Evolutionary conservation across 2,888 invertebrate genomes (phyloP).

Genomic region (Serrognathus titanus): DNA sequence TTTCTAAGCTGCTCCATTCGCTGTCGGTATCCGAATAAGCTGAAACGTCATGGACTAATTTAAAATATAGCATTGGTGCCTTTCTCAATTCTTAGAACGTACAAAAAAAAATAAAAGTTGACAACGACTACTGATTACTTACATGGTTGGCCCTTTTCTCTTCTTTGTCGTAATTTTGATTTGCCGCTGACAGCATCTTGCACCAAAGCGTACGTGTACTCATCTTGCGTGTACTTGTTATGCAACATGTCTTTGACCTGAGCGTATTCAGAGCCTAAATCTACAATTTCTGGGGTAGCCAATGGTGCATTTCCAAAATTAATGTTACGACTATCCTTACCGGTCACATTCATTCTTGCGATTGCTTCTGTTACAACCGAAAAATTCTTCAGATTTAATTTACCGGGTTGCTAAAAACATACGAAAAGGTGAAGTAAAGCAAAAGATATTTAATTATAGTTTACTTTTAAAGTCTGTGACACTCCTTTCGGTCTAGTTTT

Average conservation of each 20-base stretch:
- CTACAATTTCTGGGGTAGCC: slow-evolving; percentile 73
- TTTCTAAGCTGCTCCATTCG: slow-evolving; percentile 70
- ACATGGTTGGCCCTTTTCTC: slow-evolving; percentile 65
- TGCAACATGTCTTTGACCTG: slow-evolving; percentile 63
- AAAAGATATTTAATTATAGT: slow-evolving; percentile 2
- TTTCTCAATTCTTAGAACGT: no score
- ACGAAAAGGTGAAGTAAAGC: slow-evolving; percentile 17
- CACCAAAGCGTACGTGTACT: slow-evolving; percentile 65
- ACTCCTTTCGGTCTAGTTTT: slow-evolving; percentile 66
- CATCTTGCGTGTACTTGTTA: slow-evolving; percentile 54
- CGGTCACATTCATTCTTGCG: slow-evolving; percentile 64
- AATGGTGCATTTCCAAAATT: slow-evolving; percentile 68
- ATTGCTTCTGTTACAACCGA: slow-evolving; percentile 85
- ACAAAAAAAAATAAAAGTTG: no score
- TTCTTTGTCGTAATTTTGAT: slow-evolving; percentile 57
- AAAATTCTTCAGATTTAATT: slow-evolving; percentile 85
- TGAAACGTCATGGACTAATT: slow-evolving; percentile 36
- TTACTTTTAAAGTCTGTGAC: slow-evolving; percentile 66
- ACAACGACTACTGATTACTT: slow-evolving; percentile 35
- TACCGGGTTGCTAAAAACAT: slow-evolving; percentile 73
- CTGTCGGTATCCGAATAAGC: slow-evolving; percentile 89
- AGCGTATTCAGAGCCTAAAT: slow-evolving; percentile 71
- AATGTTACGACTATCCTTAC: slow-evolving; percentile 50
- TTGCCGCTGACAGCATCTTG: slow-evolving; percentile 63
- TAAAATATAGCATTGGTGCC: no score